Percentiles rank a stretch among this genome's conserved stretches.
Evolutionary conservation across 2,113 vertebrate genomes (phyloP).

Genomic region (Castor canadensis): DNA sequence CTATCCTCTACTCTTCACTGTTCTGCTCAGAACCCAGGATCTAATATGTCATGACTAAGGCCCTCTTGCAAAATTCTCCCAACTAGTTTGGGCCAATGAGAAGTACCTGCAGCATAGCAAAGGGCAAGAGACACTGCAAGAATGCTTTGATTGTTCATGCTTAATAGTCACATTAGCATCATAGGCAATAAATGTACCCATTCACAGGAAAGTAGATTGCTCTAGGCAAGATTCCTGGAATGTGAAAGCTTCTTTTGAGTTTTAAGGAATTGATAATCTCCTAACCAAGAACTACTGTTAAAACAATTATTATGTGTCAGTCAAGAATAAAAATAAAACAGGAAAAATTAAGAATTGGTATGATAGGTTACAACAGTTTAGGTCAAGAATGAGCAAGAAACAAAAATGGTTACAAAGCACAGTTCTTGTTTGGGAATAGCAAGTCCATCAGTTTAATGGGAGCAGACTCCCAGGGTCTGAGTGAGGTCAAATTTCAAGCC

Average conservation of each 20-base stretch:
- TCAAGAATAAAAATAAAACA: background rate
- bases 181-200: slow-evolving; percentile 10
- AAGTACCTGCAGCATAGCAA: background rate
- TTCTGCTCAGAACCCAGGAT: background rate
- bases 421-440: background rate
- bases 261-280: slow-evolving; percentile 23
- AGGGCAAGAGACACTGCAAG: background rate
- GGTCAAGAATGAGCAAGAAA: background rate
- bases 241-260: background rate
- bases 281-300: background rate
- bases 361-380: background rate
- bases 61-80: background rate
- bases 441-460: background rate
- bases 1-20: background rate
- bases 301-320: background rate
- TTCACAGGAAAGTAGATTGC: background rate
- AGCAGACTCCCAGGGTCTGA: background rate
- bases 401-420: background rate
- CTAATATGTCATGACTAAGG: background rate
- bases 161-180: background rate
- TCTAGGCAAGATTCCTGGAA: slow-evolving; percentile 30
- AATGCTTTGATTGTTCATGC: background rate
- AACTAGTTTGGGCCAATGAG: background rate
- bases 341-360: background rate
- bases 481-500: background rate